Evolutionary conservation across 2,113 vertebrate species (phyloP), one percentile per base, ranked within the genome.

Genomic region (Alligator sinensis): DNA sequence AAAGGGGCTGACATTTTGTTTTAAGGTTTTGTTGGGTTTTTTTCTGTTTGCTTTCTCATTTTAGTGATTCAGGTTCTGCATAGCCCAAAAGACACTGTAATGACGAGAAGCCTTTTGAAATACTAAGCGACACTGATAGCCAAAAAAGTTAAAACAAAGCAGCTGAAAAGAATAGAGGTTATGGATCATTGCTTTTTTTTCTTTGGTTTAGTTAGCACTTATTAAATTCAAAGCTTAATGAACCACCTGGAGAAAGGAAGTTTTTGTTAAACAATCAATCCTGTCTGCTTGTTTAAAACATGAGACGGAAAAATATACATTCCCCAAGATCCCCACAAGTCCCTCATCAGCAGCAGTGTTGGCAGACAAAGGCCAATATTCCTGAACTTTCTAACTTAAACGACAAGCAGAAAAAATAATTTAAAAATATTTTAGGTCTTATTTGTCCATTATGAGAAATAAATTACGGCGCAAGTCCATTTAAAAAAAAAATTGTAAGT

Each of bases 1-100:
- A 92, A 92, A 95, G 72, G 93, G 89, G 87, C 92, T 66, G 13
- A 96, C 95, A 89, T 91, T 75, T 88, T 91, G 19, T 72, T 70
- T 64, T 8, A 7, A 47, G 47, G 63, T 28, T 72, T 72, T 38
- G 11, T 28, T n/a, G 2, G 47, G 47, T 85, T 82, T 84, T 86
- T 92, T 94, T 81, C 66, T 80, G 66, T 95, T 90, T 89, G 85
- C 78, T 82, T 91, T 95, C 88, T 83, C 66, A 24, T 59, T 74
- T 74, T 80, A 93, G 87, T 34, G 94, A 91, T 24, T 85, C 87
- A 30, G 82, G 91, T 91, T 86, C 78, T 89, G 87, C 77, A 15
- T 0, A 86, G 93, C 77, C 22, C 47, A 55, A 93, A 95, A 89
- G 68, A 89, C 55, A 24, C 64, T 3, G 11, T 62, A 82, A 91